Evolutionary conservation across 2,113 vertebrate genomes (phyloP), one percentile per base, ranked within the genome.

Genomic region (Pseudolaguvia tuberculata): DNA sequence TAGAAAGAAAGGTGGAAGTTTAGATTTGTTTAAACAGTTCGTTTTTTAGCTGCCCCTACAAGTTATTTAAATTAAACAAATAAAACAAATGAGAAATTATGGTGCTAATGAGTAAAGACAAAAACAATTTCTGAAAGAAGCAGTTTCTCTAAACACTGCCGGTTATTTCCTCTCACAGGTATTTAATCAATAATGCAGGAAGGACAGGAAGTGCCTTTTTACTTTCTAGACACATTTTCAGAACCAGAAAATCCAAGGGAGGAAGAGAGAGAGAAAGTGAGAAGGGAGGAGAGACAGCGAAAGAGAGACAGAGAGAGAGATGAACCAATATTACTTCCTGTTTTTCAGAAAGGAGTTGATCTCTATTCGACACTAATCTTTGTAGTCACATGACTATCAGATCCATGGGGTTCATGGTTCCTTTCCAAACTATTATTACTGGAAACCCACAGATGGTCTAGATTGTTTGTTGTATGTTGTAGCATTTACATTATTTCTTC

Each of bases 111-210:
- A 62, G 39, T 61, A 61, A 61, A 61, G 58, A 61, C n/a, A 21
- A 62, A 62, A 8, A 42, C 39, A 62, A 39, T 1, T 31, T 18
- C 15, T 5, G 23, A 59, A 15, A 27, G 27, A 59, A 31, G 8
- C 15, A 59, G 15, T 29, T 17, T 9, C 31, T 59, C 59, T 20
- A 62, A 39, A 70, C 14, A 25, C 29, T 10, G 50, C 15, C 2
- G 17, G 21, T 3, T 39, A 52, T 70, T 74, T 57, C 56, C 61
- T 51, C n/a, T 42, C 48, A 53, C 63, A 53, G 42, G 47, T 42
- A 17, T 14, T 65, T 77, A 45, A 78, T 78, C 71, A 78, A 78
- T 75, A 67, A 78, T 78, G 52, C 53, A 21, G 12, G 45, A 66
- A 25, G 39, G 59, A 58, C 27, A 29, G 25, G 47, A 52, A 21